A percentile compares a stretch with the other conserved stretches of the same genome.
These are phyloP conservation scores for Chromobotia macracanthus DNA, from an alignment of 2,797 vertebrate species.

Conservation along the genomic window DNA sequence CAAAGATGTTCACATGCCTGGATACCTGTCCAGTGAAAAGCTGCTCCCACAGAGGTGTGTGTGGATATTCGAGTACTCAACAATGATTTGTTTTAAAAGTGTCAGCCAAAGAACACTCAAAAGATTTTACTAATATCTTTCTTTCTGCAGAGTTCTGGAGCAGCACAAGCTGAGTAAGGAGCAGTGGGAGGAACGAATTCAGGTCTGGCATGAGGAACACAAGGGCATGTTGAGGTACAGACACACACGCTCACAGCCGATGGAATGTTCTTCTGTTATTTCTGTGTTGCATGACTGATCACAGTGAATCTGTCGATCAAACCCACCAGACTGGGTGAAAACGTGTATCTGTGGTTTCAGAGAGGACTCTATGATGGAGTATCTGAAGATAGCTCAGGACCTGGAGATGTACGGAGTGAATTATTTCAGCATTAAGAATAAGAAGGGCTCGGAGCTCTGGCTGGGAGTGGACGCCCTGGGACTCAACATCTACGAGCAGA, in stretches of 20 bases:
- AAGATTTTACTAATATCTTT: not conserved
- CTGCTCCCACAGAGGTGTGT: constrained; percentile 92
- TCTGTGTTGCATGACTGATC: constrained; percentile 7
- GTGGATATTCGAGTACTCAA: constrained; percentile 2
- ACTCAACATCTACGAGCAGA: constrained; percentile 97
- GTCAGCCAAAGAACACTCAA: not conserved
- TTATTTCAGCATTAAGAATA: constrained; percentile 98
- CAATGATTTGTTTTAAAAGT: not conserved
- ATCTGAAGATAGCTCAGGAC: constrained; percentile 96
- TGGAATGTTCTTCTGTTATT: constrained; percentile 16
- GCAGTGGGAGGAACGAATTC: constrained; percentile 98
- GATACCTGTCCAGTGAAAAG: constrained; percentile 91
- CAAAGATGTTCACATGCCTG: constrained; percentile 88
- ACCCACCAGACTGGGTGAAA: not conserved
- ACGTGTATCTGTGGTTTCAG: constrained; percentile 68
- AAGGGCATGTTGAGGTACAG: constrained; percentile 93
- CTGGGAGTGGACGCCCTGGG: constrained; percentile 94
- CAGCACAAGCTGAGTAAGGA: constrained; percentile 98
- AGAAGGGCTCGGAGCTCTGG: constrained; percentile 96
- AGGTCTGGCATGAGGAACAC: constrained; percentile 98
- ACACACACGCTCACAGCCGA: constrained; percentile 2
- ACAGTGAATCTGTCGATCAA: constrained; percentile 23
- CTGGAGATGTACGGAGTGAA: constrained; percentile 98
- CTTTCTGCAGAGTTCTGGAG: constrained; percentile 87
- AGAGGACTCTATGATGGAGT: constrained; percentile 97